Base-by-base conservation (phyloP, 2,113 vertebrate species). In the Chinchilla lanigera region DNA sequence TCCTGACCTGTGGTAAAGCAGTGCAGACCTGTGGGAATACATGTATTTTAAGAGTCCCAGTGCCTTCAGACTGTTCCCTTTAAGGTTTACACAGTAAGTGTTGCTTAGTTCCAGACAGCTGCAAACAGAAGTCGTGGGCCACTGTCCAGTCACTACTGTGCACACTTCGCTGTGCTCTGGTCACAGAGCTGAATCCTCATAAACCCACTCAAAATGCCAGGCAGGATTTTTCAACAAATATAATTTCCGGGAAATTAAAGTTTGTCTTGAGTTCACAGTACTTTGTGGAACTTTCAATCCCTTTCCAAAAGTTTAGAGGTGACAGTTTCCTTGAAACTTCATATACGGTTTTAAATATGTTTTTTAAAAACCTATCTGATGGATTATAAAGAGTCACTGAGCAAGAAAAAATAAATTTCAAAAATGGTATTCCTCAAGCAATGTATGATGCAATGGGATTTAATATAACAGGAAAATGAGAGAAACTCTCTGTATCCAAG, bases 351-450 rank as follows among this genome's bases (percentile, higher is more conserved):
- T 97, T 82, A 75, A 93, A 85, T 88, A 33, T 78, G 35, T 63
- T 52, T 52, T 94, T 89, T 77, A 33, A 86, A 95, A 84, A 83
- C 65, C 9, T 90, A 67, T 44, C 63, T 67, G 82, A 63, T 89
- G 19, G 47, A 75, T 50, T 14, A 75, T n/a, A 82, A 7, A 63
- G 38, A 89, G 12, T 63, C 38, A 30, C 19, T 41, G 10, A 89
- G 13, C 10, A 41, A 7, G 60, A 71, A 90, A 93, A 63, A 71
- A 69, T n/a, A 41, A 60, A 75, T 22, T 63, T 13, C 2, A 86
- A 80, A 86, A 80, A 65, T 75, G 33, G 26, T 63, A 41, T 56
- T 10, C 58, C 38, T 67, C 50, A 83, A 86, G 81, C 33, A 73
- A 28, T 50, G 7, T 12, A 60, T 73, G 35, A 69, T 38, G 75